These are phyloP conservation scores for Mormyrus iriodes DNA, from an alignment of 2,113 vertebrate genomes.

Conservation along the genomic window DNA sequence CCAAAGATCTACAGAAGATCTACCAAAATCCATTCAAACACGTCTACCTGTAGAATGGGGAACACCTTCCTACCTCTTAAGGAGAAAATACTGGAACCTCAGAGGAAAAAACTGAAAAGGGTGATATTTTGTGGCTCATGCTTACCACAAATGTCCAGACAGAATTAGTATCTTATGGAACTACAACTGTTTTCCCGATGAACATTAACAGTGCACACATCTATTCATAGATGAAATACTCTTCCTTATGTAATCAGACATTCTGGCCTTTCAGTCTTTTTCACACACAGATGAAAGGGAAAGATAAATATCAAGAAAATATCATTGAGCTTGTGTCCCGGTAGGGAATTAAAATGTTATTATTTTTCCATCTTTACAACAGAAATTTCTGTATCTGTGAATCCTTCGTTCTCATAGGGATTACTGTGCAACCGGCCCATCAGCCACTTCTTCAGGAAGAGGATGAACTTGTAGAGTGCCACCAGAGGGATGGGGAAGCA, in stretches of 20 bases:
- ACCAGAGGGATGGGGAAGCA: conserved; percentile 59
- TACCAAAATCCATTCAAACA: neutral
- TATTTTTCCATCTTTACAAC: neutral
- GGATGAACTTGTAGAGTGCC: conserved; percentile 53
- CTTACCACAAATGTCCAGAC: neutral
- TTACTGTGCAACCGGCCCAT: conserved; percentile 23
- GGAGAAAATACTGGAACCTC: too few species aligned
- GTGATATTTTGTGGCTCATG: neutral
- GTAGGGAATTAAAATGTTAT: neutral
- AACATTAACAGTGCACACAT: neutral
- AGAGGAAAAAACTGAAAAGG: neutral
- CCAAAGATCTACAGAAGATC: neutral
- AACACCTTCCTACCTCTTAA: neutral
- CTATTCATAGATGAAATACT: neutral
- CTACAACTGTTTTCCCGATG: neutral
- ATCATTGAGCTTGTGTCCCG: neutral
- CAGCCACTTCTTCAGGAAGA: conserved; percentile 17
- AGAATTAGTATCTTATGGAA: neutral
- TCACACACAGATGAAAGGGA: neutral
- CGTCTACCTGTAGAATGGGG: neutral
- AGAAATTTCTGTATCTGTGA: conserved; percentile 20
- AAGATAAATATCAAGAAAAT: neutral
- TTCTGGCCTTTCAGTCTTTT: neutral
- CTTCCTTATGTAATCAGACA: neutral
- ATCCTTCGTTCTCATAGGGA: conserved; percentile 31